Base-by-base conservation (phyloP, 2,113 vertebrate species). In the Labeo catla region DNA sequence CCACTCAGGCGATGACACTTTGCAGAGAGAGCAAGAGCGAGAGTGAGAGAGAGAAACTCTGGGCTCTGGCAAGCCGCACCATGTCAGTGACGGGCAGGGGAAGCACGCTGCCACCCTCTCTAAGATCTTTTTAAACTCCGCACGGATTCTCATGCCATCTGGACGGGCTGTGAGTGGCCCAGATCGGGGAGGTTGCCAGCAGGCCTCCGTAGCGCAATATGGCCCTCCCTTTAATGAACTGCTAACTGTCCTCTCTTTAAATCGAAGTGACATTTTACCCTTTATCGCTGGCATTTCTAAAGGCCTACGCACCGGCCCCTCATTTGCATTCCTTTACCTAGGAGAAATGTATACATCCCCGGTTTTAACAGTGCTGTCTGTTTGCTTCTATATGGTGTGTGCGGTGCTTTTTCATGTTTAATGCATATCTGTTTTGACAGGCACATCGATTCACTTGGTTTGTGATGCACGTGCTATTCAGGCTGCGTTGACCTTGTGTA, bases 181-280 rank as follows among this genome's bases (percentile, higher is more conserved):
- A 88, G 88, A 90, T 88, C 84, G 84, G 83, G 72, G 85, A 88
- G 83, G 84, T 80, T 90, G 89, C 91, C 91, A 91, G 82, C 89
- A 90, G 87, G 87, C 88, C 88, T 87, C 81, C 81, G 88, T 86
- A 89, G 84, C 68, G 84, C 90, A 91, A 91, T 90, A 89, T 91
- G 90, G 89, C 88, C 86, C 88, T 89, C 88, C 86, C 88, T 92
- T 90, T 91, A 92, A 92, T 91, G 88, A 91, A 92, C 90, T 85
- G 88, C 88, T 89, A 88, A 90, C 87, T 88, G 88, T 87, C 89
- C 87, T 83, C 89, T 83, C 85, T 89, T 86, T 90, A 89, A 90
- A 91, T 89, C 81, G 90, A 90, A 83, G 73, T 90, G 91, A 91
- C 88, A 92, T 91, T 90, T 74, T 85, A 76, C 84, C 88, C 84